Percentiles rank a stretch among this genome's conserved stretches.
Evolutionary conservation across 2,113 vertebrate species (phyloP).

Genomic region (Asarcornis scutulata): DNA sequence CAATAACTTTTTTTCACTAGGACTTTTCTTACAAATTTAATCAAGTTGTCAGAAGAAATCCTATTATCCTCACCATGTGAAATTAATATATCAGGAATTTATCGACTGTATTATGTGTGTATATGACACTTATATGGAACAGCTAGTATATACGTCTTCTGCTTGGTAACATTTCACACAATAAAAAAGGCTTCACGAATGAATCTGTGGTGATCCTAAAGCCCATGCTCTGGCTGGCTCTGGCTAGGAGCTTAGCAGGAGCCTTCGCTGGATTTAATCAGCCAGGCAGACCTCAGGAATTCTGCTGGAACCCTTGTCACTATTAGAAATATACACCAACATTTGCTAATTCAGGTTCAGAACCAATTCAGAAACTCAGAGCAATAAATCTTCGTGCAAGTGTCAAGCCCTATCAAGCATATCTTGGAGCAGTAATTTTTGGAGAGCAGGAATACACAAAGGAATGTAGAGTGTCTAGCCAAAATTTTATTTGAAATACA

Average conservation of each 20-base stretch:
- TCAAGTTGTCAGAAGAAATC: not conserved
- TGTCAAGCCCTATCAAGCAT: not conserved
- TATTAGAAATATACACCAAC: constrained; percentile 19
- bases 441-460: constrained; percentile 30
- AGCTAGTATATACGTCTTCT: not conserved
- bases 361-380: constrained; percentile 17
- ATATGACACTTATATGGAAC: not conserved
- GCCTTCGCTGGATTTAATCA: constrained; percentile 37
- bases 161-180: not conserved
- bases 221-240: not conserved
- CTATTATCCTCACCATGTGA: not conserved
- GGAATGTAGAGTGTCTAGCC: constrained; percentile 58
- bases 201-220: not conserved
- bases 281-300: constrained; percentile 36
- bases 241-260: constrained; percentile 14
- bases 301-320: constrained; percentile 15
- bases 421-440: constrained; percentile 45
- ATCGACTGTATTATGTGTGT: not conserved
- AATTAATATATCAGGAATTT: constrained; percentile 23
- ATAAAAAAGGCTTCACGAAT: not conserved
- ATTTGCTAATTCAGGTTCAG: constrained; percentile 16
- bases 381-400: constrained; percentile 49
- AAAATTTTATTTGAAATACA: constrained; percentile 26
- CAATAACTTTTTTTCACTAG: not conserved
- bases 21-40: constrained; percentile 5